Evolutionary conservation across 2,113 vertebrate species (phyloP), one percentile per base, ranked within the genome.

Genomic region (Accipiter cooperii): DNA sequence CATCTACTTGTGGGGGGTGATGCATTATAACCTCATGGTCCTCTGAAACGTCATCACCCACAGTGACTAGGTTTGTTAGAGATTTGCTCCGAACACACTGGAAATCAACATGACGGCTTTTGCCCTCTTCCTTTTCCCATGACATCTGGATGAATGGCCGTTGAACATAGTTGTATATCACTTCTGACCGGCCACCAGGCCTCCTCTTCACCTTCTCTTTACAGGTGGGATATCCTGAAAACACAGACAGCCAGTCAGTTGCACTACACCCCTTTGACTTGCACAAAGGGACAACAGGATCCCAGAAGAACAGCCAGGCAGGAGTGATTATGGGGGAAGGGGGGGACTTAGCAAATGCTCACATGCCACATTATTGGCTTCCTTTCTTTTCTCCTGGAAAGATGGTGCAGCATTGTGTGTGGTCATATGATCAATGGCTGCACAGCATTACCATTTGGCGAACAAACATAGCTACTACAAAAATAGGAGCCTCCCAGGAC

Each of bases 101-200:
- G 97, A 98, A 99, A 88, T 99, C 98, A 5, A 98, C 98, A 4
- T 99, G 98, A 12, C 98, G 98, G 91, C 98, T 99, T 91, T 99
- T 99, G 17, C 98, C 98, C 81, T 98, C 98, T 42, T 99, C 98
- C 97, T 99, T 99, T 42, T 99, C 98, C 98, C 98, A 99, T 0
- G 98, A 99, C 98, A 98, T 98, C 97, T 98, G 98, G 95, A 99
- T 98, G 96, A 99, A 98, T 0, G 98, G 98, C 6, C 98, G 91
- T 77, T 99, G 98, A 4, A 99, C 98, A 1, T 99, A 99, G 92
- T 99, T 99, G 90, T 99, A 99, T 36, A 99, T 98, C 18, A 99
- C 98, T 80, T 99, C 98, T 0, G 98, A 98, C 21, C 98, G 97
- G 5, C 98, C 98, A 0, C 98, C 98, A 0, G 98, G 98, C 71